Evolutionary conservation across 1,140 invertebrate species (phyloP), one percentile per base, ranked within the genome.

Genomic region (Orius laevigatus): DNA sequence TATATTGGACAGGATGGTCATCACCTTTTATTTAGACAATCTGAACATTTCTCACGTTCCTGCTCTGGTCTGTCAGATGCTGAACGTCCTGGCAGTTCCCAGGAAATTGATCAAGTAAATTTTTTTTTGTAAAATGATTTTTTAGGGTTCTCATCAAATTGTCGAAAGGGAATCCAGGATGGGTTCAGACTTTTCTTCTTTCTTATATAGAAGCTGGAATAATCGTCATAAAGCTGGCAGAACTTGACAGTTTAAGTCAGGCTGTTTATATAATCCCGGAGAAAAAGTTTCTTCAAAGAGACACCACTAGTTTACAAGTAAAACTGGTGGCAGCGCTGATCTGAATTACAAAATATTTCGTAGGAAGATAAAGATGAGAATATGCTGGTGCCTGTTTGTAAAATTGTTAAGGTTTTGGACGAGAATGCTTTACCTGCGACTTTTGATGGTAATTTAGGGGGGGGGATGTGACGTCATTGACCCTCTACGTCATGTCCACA

Each of bases 151-250:
- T 71, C 75, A 58, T 64, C 65, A 50, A 68, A 66, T 54, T 74
- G 73, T 45, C 43, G n/a, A 10, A 63, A 19, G 75, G 75, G 0
- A 70, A 74, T 60, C 71, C 75, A 3, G 75, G 76, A 2, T 78
- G 75, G 74, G 71, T 78, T 42, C 70, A 78, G 57, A 74, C 70
- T 57, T 76, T 74, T 53, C 58, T 78, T 4, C 59, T 73, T 11
- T 74, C 67, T 51, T 60, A 77, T 5, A 58, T 71, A 1, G 73
- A 79, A 59, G 60, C 65, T 2, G 63, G 66, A 44, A 63, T 38
- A 6, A 43, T 53, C 25, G 43, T 45, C 6, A 32, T 45, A 19
- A 45, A 45, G 15, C 32, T 45, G 16, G 11, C 20, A 31, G 43
- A 45, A 45, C 11, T 45, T 3, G 32, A 32, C 25, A 32, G 10